Evolutionary conservation across 2,797 vertebrate species (phyloP).

Genomic region (Melanitta fusca): DNA sequence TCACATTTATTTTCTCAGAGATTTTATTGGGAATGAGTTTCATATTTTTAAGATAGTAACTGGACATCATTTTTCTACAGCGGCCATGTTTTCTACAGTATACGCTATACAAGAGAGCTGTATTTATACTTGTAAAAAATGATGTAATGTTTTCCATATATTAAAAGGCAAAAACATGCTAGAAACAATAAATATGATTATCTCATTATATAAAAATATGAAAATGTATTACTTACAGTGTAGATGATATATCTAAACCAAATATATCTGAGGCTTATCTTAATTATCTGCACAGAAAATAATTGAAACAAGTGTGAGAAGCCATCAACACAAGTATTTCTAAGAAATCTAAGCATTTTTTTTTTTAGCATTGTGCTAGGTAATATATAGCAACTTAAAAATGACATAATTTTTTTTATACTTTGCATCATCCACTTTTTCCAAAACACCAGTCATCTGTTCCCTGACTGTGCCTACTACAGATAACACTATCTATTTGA

Average conservation of each 20-base stretch:
- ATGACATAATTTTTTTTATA: not conserved
- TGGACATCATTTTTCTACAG: not conserved
- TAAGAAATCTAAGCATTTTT: not conserved
- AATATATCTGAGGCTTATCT: not conserved
- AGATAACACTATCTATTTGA: not conserved
- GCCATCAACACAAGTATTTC: not conserved
- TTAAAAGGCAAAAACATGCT: not conserved
- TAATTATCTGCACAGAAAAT: not conserved
- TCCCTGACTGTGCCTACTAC: not conserved
- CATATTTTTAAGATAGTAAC: not conserved
- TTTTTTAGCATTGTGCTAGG: not conserved
- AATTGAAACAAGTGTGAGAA: not conserved
- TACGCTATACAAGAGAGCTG: not conserved
- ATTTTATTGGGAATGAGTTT: not conserved
- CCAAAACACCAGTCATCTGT: rapidly evolving
- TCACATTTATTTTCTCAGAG: not conserved
- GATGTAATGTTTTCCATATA: not conserved
- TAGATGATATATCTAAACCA: not conserved
- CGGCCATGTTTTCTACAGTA: not conserved
- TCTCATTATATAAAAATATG: not conserved
- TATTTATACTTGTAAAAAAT: not conserved
- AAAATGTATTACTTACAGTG: not conserved
- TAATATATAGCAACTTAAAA: not conserved
- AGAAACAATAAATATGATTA: not conserved
- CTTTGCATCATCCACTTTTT: not conserved